Evolutionary conservation across 2,888 invertebrate genomes (phyloP).

Genomic region (Hyppa rectilinea): DNA sequence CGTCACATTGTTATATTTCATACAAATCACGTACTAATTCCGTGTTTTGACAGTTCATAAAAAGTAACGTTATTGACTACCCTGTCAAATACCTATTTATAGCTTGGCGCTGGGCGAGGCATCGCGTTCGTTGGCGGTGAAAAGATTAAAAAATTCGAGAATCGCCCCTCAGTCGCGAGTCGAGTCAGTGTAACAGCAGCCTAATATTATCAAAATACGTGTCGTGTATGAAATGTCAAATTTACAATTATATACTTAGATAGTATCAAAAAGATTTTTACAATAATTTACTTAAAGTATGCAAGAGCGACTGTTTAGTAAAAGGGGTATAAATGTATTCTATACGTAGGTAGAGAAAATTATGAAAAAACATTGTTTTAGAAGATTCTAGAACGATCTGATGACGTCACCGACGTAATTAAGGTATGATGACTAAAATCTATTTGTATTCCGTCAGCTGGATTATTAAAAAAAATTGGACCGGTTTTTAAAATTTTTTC

Average conservation of each 20-base stretch:
- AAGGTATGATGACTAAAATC: too few relatives aligned
- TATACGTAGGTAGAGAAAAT: conserved; percentile 45
- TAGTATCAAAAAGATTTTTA: conserved; percentile 71
- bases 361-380: conserved; percentile 52
- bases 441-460: too few relatives aligned
- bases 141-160: neutral
- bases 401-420: conserved; percentile 19
- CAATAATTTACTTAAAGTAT: conserved; percentile 64
- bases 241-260: conserved; percentile 66
- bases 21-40: too few relatives aligned
- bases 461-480: too few relatives aligned
- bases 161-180: neutral
- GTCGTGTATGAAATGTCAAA: conserved; percentile 66
- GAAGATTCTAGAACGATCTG: neutral
- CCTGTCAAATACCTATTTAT: too few relatives aligned
- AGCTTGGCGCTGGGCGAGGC: too few relatives aligned
- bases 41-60: too few relatives aligned
- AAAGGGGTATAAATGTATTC: conserved; percentile 61
- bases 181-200: conserved; percentile 19
- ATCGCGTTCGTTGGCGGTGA: too few relatives aligned
- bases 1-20: too few relatives aligned
- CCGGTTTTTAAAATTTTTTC: too few relatives aligned
- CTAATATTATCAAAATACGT: conserved; percentile 62
- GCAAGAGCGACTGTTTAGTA: conserved; percentile 51
- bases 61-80: too few relatives aligned